phyloP scores from a whole-genome alignment of 2,888 invertebrate species.

The Eledona agricola region DNA sequence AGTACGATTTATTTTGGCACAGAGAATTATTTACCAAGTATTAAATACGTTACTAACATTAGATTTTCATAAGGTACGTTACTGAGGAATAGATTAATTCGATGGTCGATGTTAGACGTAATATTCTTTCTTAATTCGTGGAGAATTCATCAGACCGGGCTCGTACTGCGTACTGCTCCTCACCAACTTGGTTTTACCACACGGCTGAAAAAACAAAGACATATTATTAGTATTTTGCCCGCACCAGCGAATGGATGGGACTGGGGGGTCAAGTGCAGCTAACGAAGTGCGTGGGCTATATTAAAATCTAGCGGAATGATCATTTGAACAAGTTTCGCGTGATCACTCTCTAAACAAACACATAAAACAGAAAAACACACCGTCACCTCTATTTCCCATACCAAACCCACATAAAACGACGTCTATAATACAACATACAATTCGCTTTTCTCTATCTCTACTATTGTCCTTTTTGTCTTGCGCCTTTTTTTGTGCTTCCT shows the following conservation, averaged over 20 bases:
- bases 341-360: constrained; percentile 11
- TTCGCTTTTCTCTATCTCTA: constrained; percentile 54
- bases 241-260: not conserved
- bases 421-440: constrained; percentile 55
- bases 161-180: constrained; percentile 60
- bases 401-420: constrained; percentile 49
- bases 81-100: constrained; percentile 25
- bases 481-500: constrained; percentile 57
- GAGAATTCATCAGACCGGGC: constrained; percentile 55
- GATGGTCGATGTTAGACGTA: constrained; percentile 42
- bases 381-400: constrained; percentile 49
- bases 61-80: constrained; percentile 31
- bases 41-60: constrained; percentile 33
- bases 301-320: not conserved
- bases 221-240: not conserved
- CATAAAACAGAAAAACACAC: constrained; percentile 40
- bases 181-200: constrained; percentile 56
- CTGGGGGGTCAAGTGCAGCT: too few relatives aligned
- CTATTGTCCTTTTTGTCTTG: constrained; percentile 55
- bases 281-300: too few relatives aligned
- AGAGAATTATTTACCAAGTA: constrained; percentile 46
- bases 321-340: not conserved
- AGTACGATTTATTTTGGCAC: constrained; percentile 51
- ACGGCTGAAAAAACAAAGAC: constrained; percentile 44
- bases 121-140: constrained; percentile 55